Base-by-base conservation (phyloP, 2,797 vertebrate species). In the Orientallactaga sibirica region DNA sequence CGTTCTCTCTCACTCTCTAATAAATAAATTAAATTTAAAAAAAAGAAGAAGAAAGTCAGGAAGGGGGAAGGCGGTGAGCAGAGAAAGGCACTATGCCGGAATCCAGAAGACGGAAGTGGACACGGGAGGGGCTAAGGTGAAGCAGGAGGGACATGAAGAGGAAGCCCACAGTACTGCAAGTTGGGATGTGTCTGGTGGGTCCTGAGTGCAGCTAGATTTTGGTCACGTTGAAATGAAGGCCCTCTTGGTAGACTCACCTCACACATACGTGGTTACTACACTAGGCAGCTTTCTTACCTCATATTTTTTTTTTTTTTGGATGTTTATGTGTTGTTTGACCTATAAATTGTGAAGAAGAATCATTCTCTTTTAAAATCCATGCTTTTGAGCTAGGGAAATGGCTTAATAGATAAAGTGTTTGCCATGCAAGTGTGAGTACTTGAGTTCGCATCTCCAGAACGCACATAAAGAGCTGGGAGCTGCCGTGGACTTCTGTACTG, bases 111-210 rank as follows among this genome's bases (percentile, higher is more conserved):
- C 18, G 55, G 67, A 9, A 20, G 25, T 3, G 20, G 80, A 55
- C 71, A 7, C 0, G 1, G 70, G 9, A 75, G 1, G 0, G 80
- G 15, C 27, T 15, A 10, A 19, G 29, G 15, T 24, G 29, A 15
- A 11, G n/a, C 24, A 16, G 27, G n/a, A 25, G 16, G 4, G 12
- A 61, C 52, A 14, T 58, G 10, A 15, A 25, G 18, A 19, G 11
- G 22, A 43, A 18, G 16, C 1, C 73, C 12, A 1, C 7, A 9
- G 2, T 27, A 5, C 16, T 0, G 19, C n/a, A 24, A 14, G 61
- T 29, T 2, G n/a, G 66, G 15, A 55, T 1, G 22, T 25, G 62
- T 5, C 52, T 0, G 1, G 3, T 8, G 12, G 41, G 43, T 1
- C 1, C 66, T 1, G 0, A 67, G n/a, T 25, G 19, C 74, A 52